A percentile compares a stretch with the other conserved stretches of the same genome.
phyloP scores from a whole-genome alignment of 2,113 vertebrate genomes.

The Ailurus styani region DNA sequence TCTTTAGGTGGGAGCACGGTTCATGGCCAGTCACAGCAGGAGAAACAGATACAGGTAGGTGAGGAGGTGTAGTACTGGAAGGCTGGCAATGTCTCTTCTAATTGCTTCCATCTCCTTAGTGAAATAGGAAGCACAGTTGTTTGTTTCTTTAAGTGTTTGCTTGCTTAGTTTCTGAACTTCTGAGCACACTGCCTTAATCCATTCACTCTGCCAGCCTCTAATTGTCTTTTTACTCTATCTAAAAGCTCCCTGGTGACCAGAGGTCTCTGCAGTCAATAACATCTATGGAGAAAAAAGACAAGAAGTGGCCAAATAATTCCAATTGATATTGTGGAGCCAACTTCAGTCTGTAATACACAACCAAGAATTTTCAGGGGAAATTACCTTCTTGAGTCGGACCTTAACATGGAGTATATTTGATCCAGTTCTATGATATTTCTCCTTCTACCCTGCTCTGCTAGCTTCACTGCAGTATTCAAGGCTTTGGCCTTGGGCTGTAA shows the following conservation, averaged over 20 bases:
- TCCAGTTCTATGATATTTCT: conserved; percentile 10
- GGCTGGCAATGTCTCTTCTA: background rate
- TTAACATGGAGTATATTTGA: background rate
- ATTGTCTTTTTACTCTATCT: background rate
- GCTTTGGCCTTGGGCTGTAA: background rate
- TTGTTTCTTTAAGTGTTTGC: conserved; percentile 18
- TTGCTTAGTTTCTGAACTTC: conserved; percentile 30
- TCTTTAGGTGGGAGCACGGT: background rate
- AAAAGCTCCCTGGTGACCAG: background rate
- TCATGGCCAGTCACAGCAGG: background rate
- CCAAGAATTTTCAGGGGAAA: background rate
- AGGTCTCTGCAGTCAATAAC: background rate
- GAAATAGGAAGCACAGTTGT: background rate
- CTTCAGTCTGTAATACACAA: background rate
- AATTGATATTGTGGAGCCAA: background rate
- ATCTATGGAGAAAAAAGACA: background rate
- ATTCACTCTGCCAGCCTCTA: background rate
- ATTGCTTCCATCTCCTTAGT: background rate
- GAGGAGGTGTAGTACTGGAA: background rate
- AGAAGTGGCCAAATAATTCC: background rate
- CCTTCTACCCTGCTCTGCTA: background rate
- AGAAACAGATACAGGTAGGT: background rate
- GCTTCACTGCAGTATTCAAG: background rate
- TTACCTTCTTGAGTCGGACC: background rate
- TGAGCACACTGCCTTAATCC: background rate